Evolutionary conservation across 2,888 invertebrate species (phyloP), one percentile per base, ranked within the genome.

Genomic region (Tortricodes alternella): DNA sequence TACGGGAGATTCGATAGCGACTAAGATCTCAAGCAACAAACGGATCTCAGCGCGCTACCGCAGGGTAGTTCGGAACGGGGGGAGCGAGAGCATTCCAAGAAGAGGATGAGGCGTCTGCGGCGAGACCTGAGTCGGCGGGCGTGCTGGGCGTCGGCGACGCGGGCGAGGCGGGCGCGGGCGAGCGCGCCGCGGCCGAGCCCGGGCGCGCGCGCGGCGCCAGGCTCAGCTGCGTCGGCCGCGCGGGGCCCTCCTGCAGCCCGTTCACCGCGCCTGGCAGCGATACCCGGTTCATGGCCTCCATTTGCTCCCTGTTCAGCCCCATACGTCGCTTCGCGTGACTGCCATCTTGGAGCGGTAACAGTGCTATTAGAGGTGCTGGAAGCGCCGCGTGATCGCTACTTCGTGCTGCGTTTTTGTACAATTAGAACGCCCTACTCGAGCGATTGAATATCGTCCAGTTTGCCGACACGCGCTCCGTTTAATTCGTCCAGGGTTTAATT

Each of bases 311-410:
- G 85, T 90, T 91, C 84, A 91, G 90, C 79, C 91, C 91, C 87
- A 90, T 89, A 75, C 91, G 89, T 85, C 90, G 80, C 86, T 90
- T 91, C 90, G 89, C 86, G 89, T 91, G 89, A 87, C 91, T 90
- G 91, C 91, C 91, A 91, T 91, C 91, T 91, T 91, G 80, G 83
- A 76, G 84, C 81, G 44, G 84, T 70, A 85, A 85, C 74, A 80
- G 80, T 85, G 83, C 84, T 72, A 83, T 89, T 89, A 87, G 80
- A 80, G 72, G 78, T 80, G 80, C 78, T 70, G 57, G 63, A 72
- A 74, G 74, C 76, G 65, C 68, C 75, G 73, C 68, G 64, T 59
- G 64, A 58, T 48, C 35, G 46, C 23, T 46, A 13, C 11, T 11
- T 53, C 48, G 59, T 56, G 52, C 56, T 60, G 62, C 62, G 61